A percentile compares a stretch with the other conserved stretches of the same genome.
phyloP scores from a whole-genome alignment of 2,797 vertebrate species.

The Pachyuromys duprasi region DNA sequence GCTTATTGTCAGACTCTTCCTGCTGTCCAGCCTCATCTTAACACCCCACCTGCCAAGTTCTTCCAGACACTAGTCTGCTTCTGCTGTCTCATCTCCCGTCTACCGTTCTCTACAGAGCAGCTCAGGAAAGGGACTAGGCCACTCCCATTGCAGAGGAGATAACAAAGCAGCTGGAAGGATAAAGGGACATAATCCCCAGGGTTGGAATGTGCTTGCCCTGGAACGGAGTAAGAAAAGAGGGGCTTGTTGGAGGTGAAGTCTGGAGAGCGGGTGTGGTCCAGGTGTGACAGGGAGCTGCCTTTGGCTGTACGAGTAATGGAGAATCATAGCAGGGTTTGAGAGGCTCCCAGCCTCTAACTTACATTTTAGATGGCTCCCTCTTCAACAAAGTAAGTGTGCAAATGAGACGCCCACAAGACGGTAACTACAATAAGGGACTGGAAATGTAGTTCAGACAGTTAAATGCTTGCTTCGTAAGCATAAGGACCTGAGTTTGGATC shows the following conservation, averaged over 20 bases:
- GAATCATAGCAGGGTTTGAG: background rate
- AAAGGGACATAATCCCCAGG: background rate
- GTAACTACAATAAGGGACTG: too few species aligned
- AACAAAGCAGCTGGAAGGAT: background rate
- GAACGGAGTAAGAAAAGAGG: background rate
- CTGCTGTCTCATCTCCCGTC: background rate
- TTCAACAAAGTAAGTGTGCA: background rate
- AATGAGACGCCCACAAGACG: background rate
- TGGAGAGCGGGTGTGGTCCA: background rate
- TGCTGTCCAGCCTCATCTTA: background rate
- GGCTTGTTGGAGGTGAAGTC: background rate
- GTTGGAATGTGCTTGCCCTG: background rate
- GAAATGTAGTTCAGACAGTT: background rate
- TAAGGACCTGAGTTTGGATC: background rate
- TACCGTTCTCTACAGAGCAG: background rate
- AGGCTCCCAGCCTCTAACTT: background rate
- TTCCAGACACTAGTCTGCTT: background rate
- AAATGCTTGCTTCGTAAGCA: background rate
- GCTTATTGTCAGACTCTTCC: background rate
- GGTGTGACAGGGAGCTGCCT: background rate
- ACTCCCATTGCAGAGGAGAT: background rate
- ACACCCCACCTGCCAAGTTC: background rate
- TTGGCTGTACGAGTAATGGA: background rate
- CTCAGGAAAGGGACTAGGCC: background rate
- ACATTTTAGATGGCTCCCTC: background rate